Evolutionary conservation across 1,140 invertebrate species (phyloP).

Genomic region (Bathynomus jamesi): DNA sequence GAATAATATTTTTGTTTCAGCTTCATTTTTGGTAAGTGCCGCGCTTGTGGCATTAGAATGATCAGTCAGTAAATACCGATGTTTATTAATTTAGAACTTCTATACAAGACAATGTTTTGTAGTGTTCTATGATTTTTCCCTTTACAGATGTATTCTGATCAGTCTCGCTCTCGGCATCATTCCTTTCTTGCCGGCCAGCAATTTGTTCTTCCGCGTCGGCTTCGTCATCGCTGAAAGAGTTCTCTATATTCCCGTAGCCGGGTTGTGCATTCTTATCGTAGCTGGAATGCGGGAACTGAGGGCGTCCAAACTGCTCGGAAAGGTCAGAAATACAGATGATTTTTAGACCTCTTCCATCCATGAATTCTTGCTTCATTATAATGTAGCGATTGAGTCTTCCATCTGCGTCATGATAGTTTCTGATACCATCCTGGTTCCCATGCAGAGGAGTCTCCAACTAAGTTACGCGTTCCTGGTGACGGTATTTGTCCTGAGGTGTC

Average conservation of each 20-base stretch:
- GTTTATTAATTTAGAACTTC: no score
- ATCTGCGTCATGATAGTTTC: no score
- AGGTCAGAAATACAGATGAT: slow-evolving; percentile 10
- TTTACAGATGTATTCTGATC: slow-evolving; percentile 48
- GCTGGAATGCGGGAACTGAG: slow-evolving; percentile 52
- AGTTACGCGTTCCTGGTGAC: slow-evolving; percentile 25
- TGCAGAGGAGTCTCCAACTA: slow-evolving; percentile 19
- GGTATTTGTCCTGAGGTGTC: slow-evolving; percentile 55
- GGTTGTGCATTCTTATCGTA: slow-evolving; percentile 67
- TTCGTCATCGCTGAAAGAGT: slow-evolving; percentile 84
- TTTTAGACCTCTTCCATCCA: neutral
- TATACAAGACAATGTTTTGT: no score
- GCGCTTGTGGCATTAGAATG: no score
- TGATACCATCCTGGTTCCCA: no score
- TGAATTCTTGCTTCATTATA: no score
- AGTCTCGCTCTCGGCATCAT: slow-evolving; percentile 63
- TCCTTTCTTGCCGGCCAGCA: slow-evolving; percentile 84
- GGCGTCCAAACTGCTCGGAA: slow-evolving; percentile 12
- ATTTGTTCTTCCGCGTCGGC: slow-evolving; percentile 81
- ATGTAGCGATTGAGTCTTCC: no score
- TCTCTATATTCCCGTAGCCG: slow-evolving; percentile 72
- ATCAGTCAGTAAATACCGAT: no score
- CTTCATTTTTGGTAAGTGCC: no score
- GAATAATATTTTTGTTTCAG: no score
- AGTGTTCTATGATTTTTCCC: no score